Evolutionary conservation across 2,797 vertebrate genomes (phyloP).

Genomic region (Pipistrellus nathusii): DNA sequence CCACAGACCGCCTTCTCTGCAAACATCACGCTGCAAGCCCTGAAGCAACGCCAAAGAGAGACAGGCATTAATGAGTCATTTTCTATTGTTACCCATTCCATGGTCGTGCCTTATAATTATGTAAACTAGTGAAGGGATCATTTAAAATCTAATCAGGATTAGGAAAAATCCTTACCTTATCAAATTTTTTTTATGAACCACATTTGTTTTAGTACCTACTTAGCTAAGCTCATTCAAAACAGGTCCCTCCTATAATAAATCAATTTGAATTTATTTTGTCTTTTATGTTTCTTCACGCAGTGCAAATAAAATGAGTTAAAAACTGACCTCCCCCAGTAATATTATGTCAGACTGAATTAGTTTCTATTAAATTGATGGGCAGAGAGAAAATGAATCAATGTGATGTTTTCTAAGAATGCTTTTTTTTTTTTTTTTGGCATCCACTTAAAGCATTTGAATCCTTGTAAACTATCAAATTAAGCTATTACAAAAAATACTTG

Average conservation of each 20-base stretch:
- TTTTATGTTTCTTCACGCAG: conserved; percentile 62
- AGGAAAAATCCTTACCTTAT: conserved; percentile 60
- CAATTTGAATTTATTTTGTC: conserved; percentile 72
- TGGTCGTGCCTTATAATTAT: conserved; percentile 74
- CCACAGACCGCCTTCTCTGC: conserved; percentile 74
- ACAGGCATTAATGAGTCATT: conserved; percentile 86
- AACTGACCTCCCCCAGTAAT: conserved; percentile 62
- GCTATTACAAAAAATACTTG: conserved; percentile 47
- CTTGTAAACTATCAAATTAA: conserved; percentile 53
- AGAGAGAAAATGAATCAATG: conserved; percentile 42
- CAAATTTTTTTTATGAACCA: conserved; percentile 69
- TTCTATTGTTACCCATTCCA: conserved; percentile 78
- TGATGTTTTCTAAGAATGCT: conserved; percentile 29
- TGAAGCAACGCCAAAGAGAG: conserved; percentile 84
- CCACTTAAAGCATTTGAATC: conserved; percentile 39
- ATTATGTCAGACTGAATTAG: conserved; percentile 73
- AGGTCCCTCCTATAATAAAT: conserved; percentile 71
- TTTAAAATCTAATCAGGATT: conserved; percentile 78
- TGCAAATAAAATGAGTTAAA: conserved; percentile 67
- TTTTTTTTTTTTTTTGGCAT: conserved; percentile 3
- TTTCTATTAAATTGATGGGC: conserved; percentile 72
- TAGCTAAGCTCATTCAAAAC: conserved; percentile 74
- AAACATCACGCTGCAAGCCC: conserved; percentile 73
- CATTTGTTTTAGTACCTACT: conserved; percentile 78
- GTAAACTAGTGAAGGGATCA: conserved; percentile 61